A percentile compares a stretch with the other conserved stretches of the same genome.
Evolutionary conservation across 1,140 invertebrate genomes (phyloP).

Genomic region (Drosophila chauvacae): DNA sequence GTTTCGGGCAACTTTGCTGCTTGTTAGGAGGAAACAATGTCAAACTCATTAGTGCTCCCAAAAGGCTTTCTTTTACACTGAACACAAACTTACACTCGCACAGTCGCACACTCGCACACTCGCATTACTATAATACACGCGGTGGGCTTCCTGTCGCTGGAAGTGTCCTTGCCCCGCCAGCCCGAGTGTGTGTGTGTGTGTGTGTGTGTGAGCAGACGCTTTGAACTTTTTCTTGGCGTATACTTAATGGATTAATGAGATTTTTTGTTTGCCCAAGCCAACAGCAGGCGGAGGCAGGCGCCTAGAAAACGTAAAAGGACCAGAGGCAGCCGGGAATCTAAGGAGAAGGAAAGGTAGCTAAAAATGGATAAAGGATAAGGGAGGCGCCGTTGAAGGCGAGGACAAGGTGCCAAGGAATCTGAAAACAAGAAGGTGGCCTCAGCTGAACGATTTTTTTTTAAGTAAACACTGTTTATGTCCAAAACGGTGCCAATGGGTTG

Average conservation of each 20-base stretch:
- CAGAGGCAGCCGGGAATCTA: not conserved
- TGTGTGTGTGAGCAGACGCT: constrained; percentile 62
- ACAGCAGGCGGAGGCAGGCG: constrained; percentile 61
- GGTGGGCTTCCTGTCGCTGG: constrained; percentile 36
- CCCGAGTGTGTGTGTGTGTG: constrained; percentile 30
- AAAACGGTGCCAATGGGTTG: constrained; percentile 56
- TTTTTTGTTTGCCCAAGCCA: constrained; percentile 81
- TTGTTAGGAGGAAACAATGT: constrained; percentile 83
- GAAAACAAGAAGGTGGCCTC: constrained; percentile 36
- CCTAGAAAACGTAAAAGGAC: constrained; percentile 45
- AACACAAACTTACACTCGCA: constrained; percentile 51
- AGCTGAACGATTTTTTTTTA: constrained; percentile 41
- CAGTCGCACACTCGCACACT: constrained; percentile 34
- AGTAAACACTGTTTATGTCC: constrained; percentile 72
- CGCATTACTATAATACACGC: constrained; percentile 47
- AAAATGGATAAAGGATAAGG: constrained; percentile 13
- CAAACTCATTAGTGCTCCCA: constrained; percentile 83
- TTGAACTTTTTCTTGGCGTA: constrained; percentile 81
- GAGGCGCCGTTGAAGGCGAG: constrained; percentile 7
- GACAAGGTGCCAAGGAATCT: constrained; percentile 34
- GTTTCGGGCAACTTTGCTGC: constrained; percentile 65
- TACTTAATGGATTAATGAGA: constrained; percentile 83
- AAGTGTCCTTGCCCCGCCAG: constrained; percentile 44
- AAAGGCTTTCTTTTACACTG: constrained; percentile 81
- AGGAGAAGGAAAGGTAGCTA: not conserved